Evolutionary conservation across 2,797 vertebrate genomes (phyloP).

Genomic region (Melopsittacus undulatus): DNA sequence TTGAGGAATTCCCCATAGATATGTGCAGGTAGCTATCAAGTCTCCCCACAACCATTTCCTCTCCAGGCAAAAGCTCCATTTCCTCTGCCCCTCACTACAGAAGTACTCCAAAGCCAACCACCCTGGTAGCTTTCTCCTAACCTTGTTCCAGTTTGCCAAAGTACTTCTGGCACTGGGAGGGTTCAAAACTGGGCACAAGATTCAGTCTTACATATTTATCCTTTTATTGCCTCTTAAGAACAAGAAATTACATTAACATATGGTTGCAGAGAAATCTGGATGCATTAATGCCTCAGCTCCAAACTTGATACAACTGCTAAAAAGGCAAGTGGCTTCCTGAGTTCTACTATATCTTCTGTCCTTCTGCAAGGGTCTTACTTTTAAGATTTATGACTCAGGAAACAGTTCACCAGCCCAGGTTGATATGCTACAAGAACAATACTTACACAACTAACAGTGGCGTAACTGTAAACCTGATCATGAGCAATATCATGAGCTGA

Average conservation of each 20-base stretch:
- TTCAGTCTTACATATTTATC: neutral
- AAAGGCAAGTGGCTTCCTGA: neutral
- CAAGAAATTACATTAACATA: neutral
- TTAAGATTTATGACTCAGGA: neutral
- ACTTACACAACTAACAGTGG: conserved; percentile 15
- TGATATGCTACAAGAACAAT: neutral
- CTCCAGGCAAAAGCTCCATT: neutral
- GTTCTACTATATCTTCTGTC: neutral
- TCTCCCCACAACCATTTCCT: neutral
- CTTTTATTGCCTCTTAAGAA: neutral
- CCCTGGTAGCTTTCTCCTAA: neutral
- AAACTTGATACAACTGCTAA: neutral
- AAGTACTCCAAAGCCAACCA: neutral
- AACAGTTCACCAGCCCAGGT: neutral
- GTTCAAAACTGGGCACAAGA: neutral
- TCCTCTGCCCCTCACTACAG: neutral
- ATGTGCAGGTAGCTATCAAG: neutral
- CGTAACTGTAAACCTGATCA: neutral
- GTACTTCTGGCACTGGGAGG: neutral
- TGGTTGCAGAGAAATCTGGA: neutral
- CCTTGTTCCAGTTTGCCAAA: neutral
- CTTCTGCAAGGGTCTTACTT: neutral
- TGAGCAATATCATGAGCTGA: neutral
- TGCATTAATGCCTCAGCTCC: neutral
- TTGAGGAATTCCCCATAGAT: neutral